phyloP scores from a whole-genome alignment of 2,888 invertebrate genomes.

The Electrophaes corylata region DNA sequence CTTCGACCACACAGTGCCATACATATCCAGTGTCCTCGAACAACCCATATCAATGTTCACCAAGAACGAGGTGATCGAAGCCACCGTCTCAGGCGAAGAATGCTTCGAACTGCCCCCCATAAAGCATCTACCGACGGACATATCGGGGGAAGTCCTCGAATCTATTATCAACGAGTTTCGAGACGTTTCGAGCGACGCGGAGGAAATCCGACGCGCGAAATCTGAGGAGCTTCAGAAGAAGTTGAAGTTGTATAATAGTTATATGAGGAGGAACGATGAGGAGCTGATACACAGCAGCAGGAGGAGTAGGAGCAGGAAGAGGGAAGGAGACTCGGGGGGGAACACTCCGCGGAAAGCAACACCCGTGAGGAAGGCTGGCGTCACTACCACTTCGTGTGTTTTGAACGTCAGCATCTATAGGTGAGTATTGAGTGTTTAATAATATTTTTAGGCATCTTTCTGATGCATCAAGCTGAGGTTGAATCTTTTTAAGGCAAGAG shows the following conservation, averaged over 20 bases:
- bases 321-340: conserved; percentile 56
- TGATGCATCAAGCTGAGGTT: too few relatives aligned
- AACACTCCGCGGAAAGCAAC: conserved; percentile 60
- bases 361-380: conserved; percentile 52
- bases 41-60: conserved; percentile 70
- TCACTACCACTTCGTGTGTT: conserved; percentile 66
- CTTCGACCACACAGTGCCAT: conserved; percentile 69
- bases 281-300: conserved; percentile 86
- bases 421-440: conserved; percentile 48
- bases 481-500: too few relatives aligned
- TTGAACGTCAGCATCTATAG: conserved; percentile 65
- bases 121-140: conserved; percentile 74
- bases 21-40: conserved; percentile 71
- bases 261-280: conserved; percentile 89
- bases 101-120: conserved; percentile 89
- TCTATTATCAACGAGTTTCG: conserved; percentile 75
- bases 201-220: conserved; percentile 60
- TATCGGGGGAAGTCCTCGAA: conserved; percentile 70
- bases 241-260: conserved; percentile 87
- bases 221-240: conserved; percentile 75
- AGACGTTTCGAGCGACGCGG: conserved; percentile 65
- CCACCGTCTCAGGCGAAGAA: conserved; percentile 85
- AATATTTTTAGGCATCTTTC: too few relatives aligned
- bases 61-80: conserved; percentile 61
- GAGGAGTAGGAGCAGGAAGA: conserved; percentile 69